A percentile compares a stretch with the other conserved stretches of the same genome.
Evolutionary conservation across 2,113 vertebrate genomes (phyloP).

Genomic region (Vombatus ursinus): DNA sequence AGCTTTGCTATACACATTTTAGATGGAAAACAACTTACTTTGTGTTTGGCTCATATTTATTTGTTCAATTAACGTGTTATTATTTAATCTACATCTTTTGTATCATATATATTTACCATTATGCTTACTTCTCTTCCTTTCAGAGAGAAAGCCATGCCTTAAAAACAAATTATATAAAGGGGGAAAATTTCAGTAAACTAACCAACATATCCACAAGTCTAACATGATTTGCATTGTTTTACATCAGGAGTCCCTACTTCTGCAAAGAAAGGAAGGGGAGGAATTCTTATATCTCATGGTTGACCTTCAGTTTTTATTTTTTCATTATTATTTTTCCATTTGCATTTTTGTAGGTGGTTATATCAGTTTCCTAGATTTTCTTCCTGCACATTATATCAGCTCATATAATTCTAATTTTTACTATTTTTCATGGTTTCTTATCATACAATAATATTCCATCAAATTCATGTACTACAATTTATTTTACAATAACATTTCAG

Average conservation of each 20-base stretch:
- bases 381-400: no score
- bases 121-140: not conserved
- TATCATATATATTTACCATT: not conserved
- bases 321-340: not conserved
- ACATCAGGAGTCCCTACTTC: not conserved
- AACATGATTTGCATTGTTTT: not conserved
- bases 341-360: not conserved
- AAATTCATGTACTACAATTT: no score
- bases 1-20: not conserved
- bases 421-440: no score
- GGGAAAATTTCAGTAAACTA: not conserved
- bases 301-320: not conserved
- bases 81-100: conserved; percentile 54
- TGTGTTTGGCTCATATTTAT: conserved; percentile 12
- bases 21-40: conserved; percentile 37
- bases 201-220: not conserved
- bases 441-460: no score
- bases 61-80: conserved; percentile 31
- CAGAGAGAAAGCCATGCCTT: not conserved
- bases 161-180: not conserved
- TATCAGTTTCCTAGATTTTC: not conserved
- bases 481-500: no score
- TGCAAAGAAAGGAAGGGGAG: not conserved
- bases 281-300: not conserved
- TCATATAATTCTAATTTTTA: no score